Conservation (phyloP, 2,888 invertebrate genomes). For the Xiphydria camelus region DNA sequence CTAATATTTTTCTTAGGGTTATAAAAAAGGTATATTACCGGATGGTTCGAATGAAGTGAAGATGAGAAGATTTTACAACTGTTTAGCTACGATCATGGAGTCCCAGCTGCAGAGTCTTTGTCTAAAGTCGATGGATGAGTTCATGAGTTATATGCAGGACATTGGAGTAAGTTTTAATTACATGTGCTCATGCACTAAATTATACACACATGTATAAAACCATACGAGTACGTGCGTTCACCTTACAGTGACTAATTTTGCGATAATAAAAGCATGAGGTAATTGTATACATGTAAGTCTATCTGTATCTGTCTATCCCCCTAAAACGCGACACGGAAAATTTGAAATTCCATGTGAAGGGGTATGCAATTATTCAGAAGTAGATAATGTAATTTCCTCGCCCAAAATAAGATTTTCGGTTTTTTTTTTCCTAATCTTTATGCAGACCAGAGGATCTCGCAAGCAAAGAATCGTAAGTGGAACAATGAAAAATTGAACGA, state of each 20-base stretch:
- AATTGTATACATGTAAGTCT: too few relatives aligned
- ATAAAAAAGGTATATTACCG: conserved; percentile 70
- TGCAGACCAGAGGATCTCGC: conserved; percentile 27
- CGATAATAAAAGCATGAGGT: too few relatives aligned
- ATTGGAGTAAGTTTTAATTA: conserved; percentile 68
- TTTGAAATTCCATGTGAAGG: too few relatives aligned
- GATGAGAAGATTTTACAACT: conserved; percentile 80
- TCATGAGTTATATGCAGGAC: conserved; percentile 75
- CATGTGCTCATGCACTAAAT: too few relatives aligned
- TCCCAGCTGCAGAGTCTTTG: conserved; percentile 82
- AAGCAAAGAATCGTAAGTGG: conserved; percentile 26
- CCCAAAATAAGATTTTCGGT: neutral
- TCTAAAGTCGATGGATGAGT: conserved; percentile 77
- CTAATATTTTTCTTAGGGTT: conserved; percentile 60
- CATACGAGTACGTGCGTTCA: too few relatives aligned
- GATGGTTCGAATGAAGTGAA: conserved; percentile 66
- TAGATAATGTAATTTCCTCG: too few relatives aligned
- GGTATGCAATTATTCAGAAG: too few relatives aligned
- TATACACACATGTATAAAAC: too few relatives aligned
- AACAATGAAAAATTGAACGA: neutral
- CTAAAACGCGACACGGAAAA: too few relatives aligned
- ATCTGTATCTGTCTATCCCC: too few relatives aligned
- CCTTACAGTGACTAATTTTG: too few relatives aligned
- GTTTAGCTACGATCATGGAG: conserved; percentile 85
- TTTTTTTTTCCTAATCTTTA: conserved; percentile 15